These are phyloP conservation scores for Apamea anceps DNA, from an alignment of 2,888 invertebrate species.

Conservation along the genomic window DNA sequence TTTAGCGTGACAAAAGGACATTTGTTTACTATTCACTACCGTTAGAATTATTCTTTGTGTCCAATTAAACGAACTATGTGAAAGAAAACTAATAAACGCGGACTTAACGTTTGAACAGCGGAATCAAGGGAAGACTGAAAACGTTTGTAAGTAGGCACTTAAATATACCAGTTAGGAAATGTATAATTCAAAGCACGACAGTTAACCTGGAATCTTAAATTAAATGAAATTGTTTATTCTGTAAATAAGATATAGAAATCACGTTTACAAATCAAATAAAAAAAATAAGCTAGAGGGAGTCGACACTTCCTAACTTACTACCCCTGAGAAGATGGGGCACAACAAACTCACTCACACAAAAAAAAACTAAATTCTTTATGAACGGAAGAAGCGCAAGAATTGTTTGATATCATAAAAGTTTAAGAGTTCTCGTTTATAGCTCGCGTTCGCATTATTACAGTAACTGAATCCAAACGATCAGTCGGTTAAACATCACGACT, in stretches of 20 bases:
- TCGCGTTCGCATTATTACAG: constrained; percentile 33
- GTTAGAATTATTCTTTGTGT: constrained; percentile 45
- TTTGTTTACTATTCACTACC: constrained; percentile 49
- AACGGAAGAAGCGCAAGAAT: constrained; percentile 12
- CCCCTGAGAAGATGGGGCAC: background rate
- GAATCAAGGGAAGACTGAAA: background rate
- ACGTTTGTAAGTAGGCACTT: background rate
- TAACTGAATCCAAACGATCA: constrained; percentile 35
- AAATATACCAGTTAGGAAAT: background rate
- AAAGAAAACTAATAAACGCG: constrained; percentile 31
- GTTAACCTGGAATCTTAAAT: constrained; percentile 6
- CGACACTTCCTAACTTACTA: background rate
- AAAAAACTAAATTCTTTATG: constrained; percentile 6
- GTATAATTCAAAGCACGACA: constrained; percentile 2
- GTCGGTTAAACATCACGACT: constrained; percentile 32
- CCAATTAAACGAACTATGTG: constrained; percentile 55
- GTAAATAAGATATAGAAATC: background rate
- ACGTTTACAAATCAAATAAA: background rate
- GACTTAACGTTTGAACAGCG: constrained; percentile 14
- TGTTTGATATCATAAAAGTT: constrained; percentile 31
- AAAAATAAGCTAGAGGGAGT: background rate
- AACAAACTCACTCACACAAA: background rate
- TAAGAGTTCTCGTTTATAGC: constrained; percentile 19
- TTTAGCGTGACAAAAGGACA: constrained; percentile 64
- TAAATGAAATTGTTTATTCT: background rate